Conservation (phyloP, 2,797 vertebrate species). For the Myotis planiceps region DNA sequence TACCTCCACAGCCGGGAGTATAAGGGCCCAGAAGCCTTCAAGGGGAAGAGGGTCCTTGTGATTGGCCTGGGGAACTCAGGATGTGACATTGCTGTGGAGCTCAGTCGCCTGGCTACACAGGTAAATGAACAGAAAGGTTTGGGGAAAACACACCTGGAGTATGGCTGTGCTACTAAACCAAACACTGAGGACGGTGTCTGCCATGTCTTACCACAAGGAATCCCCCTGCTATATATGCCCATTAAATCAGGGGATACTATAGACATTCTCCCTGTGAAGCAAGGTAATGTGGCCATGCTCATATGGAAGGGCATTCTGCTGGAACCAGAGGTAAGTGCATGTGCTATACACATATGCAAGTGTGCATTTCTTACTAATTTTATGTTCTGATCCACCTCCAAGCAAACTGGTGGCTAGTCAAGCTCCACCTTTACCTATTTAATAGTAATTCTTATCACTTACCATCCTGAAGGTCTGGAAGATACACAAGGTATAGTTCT, state of each 20-base stretch:
- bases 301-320: neutral
- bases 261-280: neutral
- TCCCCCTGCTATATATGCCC: neutral
- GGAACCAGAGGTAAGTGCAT: neutral
- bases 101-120: slow-evolving; percentile 89
- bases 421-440: neutral
- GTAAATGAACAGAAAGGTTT: slow-evolving; percentile 69
- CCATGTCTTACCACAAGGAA: neutral
- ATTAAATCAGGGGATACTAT: neutral
- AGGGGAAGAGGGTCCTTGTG: slow-evolving; percentile 90
- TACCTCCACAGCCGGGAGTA: slow-evolving; percentile 92
- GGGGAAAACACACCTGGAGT: neutral
- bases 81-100: slow-evolving; percentile 91
- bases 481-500: neutral
- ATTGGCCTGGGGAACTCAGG: slow-evolving; percentile 92
- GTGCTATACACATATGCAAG: neutral
- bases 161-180: neutral
- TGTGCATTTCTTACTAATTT: neutral
- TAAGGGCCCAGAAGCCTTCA: slow-evolving; percentile 87
- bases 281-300: neutral
- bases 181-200: too few relatives aligned
- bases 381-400: neutral
- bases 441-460: neutral
- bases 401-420: neutral
- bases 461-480: neutral